Conservation (phyloP, 92 coral and sea anemone species). For the Palythoa heliodiscus region DNA sequence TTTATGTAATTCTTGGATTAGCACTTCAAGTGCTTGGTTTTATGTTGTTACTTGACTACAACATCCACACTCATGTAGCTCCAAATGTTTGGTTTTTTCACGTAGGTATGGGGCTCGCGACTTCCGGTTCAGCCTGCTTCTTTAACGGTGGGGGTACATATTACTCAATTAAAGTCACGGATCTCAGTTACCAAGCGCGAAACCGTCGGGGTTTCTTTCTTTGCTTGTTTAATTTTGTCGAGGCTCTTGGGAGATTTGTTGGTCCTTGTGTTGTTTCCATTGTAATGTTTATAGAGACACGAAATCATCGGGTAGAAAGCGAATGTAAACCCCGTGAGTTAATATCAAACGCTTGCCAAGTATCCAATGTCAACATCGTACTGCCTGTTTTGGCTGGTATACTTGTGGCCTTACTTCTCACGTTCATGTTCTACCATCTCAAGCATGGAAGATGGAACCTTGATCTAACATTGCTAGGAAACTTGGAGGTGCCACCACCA, state of each 20-base stretch:
- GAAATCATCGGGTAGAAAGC: slow-evolving; percentile 1
- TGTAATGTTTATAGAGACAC: slow-evolving; percentile 58
- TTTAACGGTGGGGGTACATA: slow-evolving; percentile 89
- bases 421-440: slow-evolving; percentile 79
- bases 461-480: slow-evolving; percentile 60
- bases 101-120: slow-evolving; percentile 71
- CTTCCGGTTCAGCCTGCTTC: slow-evolving; percentile 94
- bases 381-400: slow-evolving; percentile 68
- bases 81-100: slow-evolving; percentile 67
- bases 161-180: slow-evolving; percentile 93
- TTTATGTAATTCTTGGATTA: slow-evolving; percentile 78
- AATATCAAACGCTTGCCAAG: slow-evolving; percentile 72
- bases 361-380: slow-evolving; percentile 71
- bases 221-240: slow-evolving; percentile 86
- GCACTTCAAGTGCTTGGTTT: slow-evolving; percentile 70
- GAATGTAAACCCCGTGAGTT: slow-evolving; percentile 52
- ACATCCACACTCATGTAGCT: slow-evolving; percentile 34
- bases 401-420: slow-evolving; percentile 46
- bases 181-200: slow-evolving; percentile 89
- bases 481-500: slow-evolving; percentile 59
- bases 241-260: slow-evolving; percentile 86
- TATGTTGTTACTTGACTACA: slow-evolving; percentile 70
- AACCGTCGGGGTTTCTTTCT: slow-evolving; percentile 92
- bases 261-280: slow-evolving; percentile 83
- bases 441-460: slow-evolving; percentile 75